phyloP scores from a whole-genome alignment of 1,140 invertebrate genomes.

The Gonioctena quinquepunctata region DNA sequence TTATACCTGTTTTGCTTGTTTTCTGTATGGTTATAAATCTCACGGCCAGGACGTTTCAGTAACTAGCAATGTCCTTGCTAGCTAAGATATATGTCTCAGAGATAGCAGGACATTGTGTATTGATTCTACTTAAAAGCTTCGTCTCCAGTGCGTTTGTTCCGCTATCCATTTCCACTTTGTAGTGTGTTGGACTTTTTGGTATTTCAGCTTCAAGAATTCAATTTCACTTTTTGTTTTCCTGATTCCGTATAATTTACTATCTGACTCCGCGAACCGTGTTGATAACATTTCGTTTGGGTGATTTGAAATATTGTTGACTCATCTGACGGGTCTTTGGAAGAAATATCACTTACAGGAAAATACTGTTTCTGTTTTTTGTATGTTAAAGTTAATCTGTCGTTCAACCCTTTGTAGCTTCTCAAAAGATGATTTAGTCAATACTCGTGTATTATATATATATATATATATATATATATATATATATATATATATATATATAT shows the following conservation, averaged over 20 bases:
- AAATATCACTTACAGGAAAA: too few species aligned
- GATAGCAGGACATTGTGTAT: constrained; percentile 52
- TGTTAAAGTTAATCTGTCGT: too few species aligned
- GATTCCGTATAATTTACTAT: constrained; percentile 35
- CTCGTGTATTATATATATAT: too few species aligned
- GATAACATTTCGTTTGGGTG: not conserved
- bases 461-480: too few species aligned
- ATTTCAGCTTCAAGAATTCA: constrained; percentile 32
- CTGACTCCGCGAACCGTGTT: not conserved
- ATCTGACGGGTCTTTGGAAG: too few species aligned
- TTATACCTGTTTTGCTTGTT: constrained; percentile 47
- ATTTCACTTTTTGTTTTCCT: constrained; percentile 36
- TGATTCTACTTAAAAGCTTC: constrained; percentile 53
- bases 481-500: too few species aligned
- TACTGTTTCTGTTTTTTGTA: too few species aligned
- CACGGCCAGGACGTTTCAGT: constrained; percentile 39
- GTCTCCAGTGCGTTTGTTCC: constrained; percentile 22
- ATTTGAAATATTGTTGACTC: not conserved
- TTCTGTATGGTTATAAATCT: constrained; percentile 44
- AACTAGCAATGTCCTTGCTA: constrained; percentile 48
- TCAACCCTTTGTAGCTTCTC: too few species aligned
- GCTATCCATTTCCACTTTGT: not conserved
- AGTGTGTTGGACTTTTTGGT: not conserved
- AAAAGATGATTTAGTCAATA: too few species aligned
- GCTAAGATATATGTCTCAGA: constrained; percentile 50